These are phyloP conservation scores for Philhelius pedissequus DNA, from an alignment of 2,888 invertebrate genomes.

Conservation along the genomic window DNA sequence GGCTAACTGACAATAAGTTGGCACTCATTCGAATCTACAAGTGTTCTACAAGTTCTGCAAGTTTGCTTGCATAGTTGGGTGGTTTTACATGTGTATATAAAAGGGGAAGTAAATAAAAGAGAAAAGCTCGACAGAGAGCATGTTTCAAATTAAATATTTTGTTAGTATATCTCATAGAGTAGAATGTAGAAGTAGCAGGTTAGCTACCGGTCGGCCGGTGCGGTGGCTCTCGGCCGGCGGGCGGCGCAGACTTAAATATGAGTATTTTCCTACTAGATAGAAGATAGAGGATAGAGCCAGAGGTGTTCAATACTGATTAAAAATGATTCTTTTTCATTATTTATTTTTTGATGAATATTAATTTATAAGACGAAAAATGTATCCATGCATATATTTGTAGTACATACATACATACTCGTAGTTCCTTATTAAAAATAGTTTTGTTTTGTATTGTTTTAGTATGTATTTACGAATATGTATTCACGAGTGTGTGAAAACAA, in stretches of 20 bases:
- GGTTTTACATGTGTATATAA: background rate
- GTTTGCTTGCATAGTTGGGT: background rate
- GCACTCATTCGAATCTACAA: background rate
- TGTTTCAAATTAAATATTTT: background rate
- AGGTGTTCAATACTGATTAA: background rate
- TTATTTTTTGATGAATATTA: background rate
- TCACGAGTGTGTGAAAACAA: background rate
- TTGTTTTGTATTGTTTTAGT: background rate
- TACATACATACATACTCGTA: background rate
- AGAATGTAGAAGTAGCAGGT: background rate
- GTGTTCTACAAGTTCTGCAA: background rate
- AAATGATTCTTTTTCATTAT: background rate
- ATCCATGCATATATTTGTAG: background rate
- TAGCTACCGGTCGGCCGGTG: too few relatives aligned
- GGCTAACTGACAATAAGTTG: background rate
- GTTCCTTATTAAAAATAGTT: background rate
- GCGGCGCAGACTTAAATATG: too few relatives aligned
- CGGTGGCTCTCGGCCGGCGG: too few relatives aligned
- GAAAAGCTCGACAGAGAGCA: background rate
- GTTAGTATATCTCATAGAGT: background rate
- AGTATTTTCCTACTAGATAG: too few relatives aligned
- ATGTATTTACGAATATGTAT: background rate
- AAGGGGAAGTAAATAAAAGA: background rate
- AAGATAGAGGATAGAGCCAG: too few relatives aligned
- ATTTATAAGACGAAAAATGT: background rate